Percentiles rank a stretch among this genome's conserved stretches.
phyloP scores from a whole-genome alignment of 2,797 vertebrate genomes.

The Pygocentrus nattereri region DNA sequence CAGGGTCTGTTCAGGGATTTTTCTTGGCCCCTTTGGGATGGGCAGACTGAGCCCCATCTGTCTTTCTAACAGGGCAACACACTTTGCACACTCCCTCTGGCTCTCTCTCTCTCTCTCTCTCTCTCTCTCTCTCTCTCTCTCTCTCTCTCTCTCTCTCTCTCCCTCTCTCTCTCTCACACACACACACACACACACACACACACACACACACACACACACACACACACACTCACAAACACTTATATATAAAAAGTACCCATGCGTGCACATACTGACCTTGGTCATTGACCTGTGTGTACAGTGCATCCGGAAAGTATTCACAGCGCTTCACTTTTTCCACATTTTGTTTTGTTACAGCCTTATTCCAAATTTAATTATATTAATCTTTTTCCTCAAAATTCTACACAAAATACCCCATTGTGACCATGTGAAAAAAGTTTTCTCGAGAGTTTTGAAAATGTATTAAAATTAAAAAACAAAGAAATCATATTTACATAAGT shows the following conservation, averaged over 20 bases:
- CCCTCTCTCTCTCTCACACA: no score
- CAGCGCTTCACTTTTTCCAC: no score
- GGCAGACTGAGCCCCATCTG: constrained; percentile 11
- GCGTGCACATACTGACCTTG: constrained; percentile 2
- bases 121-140: not conserved
- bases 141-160: not conserved
- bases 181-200: not conserved
- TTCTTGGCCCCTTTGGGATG: not conserved
- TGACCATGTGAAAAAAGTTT: no score
- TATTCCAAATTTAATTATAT: no score
- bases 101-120: not conserved
- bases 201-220: not conserved
- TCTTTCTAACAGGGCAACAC: constrained; percentile 18
- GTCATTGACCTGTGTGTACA: not conserved
- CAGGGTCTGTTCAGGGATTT: constrained; percentile 19
- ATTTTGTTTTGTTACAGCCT: no score
- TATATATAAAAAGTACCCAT: not conserved
- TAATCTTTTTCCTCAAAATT: no score
- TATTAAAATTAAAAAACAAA: no score
- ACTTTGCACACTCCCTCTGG: not conserved
- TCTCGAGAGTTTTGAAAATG: no score
- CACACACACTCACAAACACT: not conserved
- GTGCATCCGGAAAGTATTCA: no score
- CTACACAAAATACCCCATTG: no score
- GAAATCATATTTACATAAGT: no score